Base-by-base conservation (phyloP, 2,888 invertebrate genomes). In the Spialia ferax region DNA sequence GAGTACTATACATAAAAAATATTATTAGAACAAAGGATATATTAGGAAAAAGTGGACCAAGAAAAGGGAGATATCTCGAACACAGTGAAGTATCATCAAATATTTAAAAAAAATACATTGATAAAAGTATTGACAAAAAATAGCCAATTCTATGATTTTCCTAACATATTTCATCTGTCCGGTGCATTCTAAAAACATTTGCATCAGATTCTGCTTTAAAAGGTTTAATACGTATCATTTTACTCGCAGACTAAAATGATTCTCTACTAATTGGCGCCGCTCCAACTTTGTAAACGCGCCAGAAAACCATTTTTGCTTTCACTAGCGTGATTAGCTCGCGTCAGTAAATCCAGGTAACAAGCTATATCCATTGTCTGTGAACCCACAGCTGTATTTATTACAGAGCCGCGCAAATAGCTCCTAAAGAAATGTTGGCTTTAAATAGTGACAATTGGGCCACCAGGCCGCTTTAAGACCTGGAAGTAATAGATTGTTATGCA, bases 311-410 rank as follows among this genome's bases (percentile, higher is more conserved):
- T 64, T 48, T 48, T 38, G 64, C 15, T 48, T 48, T 15, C 15
- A 60, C 60, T 29, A 18, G 45, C 64, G 74, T 64, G 64, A 64
- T 64, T 64, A 64, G 48, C 55, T 66, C 71, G 70, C 74, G 73
- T 69, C 73, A 63, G 71, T 75, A 75, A 73, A 75, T 75, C 72
- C 71, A 72, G 72, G 69, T 72, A 77, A 69, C 72, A 69, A 64
- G 52, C 65, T 50, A 65, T 65, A 65, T 64, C 63, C 56, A 64
- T 64, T 56, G 63, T 45, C 45, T 45, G 45, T 45, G 15, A 18
- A 15, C 45, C 45, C 45, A 20, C 45, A 18, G 45, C 45, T 45
- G 45, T 45, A 45, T 45, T 45, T 45, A 45, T 45, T 18, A 18
- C 45, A 45, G 10, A 18, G 18, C 45, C 45, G 8, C 18, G 45